Percentiles rank a stretch among this genome's conserved stretches.
phyloP scores from a whole-genome alignment of 2,888 invertebrate species.

The Petrophora chlorosata region DNA sequence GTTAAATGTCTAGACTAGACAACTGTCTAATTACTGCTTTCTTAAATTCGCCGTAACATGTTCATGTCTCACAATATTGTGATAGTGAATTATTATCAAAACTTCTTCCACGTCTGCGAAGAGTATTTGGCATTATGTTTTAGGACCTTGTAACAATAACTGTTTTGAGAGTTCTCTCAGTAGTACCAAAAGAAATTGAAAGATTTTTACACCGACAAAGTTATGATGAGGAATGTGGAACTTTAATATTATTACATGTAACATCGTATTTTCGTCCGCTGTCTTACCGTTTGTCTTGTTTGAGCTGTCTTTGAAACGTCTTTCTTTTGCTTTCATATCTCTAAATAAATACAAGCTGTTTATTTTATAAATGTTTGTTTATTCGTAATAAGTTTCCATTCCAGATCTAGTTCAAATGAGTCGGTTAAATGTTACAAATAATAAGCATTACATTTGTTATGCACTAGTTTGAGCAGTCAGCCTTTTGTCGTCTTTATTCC shows the following conservation, averaged over 20 bases:
- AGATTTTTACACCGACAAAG: not conserved
- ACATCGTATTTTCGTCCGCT: slow-evolving; percentile 8
- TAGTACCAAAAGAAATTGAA: not conserved
- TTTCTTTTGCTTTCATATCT: slow-evolving; percentile 25
- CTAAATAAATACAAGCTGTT: slow-evolving; percentile 8
- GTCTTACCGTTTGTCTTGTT: slow-evolving; percentile 31
- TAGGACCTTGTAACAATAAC: not conserved
- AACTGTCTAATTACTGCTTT: no score
- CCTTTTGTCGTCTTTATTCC: no score
- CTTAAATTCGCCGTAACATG: no score
- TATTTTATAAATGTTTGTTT: slow-evolving; percentile 19
- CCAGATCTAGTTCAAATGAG: slow-evolving; percentile 1
- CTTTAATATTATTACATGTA: slow-evolving; percentile 30
- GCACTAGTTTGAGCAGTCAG: not conserved
- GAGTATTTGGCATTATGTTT: not conserved
- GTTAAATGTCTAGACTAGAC: no score
- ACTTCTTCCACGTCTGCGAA: not conserved
- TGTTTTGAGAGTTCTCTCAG: not conserved
- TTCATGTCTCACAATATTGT: not conserved
- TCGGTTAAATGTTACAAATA: not conserved
- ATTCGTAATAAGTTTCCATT: slow-evolving; percentile 6
- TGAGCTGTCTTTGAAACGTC: slow-evolving; percentile 14
- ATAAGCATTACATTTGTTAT: not conserved
- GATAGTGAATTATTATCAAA: not conserved
- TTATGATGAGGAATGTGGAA: slow-evolving; percentile 10